phyloP scores from a whole-genome alignment of 2,797 vertebrate species.

The Pangasius sanitwongsei region DNA sequence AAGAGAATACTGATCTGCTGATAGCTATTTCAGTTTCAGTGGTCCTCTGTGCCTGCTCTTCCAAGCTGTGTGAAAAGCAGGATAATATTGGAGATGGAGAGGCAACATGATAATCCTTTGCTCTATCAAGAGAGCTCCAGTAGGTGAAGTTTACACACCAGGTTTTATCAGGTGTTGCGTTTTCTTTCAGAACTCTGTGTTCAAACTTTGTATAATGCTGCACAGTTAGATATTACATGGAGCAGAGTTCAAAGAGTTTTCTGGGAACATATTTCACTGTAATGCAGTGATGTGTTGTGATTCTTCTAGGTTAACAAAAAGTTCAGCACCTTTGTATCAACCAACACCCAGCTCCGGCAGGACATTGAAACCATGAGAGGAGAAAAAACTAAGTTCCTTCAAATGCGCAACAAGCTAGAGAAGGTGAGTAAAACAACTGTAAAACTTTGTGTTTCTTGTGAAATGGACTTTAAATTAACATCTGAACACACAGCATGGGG shows the following conservation, averaged over 20 bases:
- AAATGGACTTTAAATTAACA: not conserved
- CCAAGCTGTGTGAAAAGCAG: not conserved
- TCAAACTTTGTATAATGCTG: not conserved
- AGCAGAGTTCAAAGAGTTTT: not conserved
- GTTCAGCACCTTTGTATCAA: not conserved
- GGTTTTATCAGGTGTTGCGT: not conserved
- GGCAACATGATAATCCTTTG: not conserved
- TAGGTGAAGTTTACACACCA: not conserved
- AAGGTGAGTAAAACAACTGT: not conserved
- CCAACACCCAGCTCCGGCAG: not conserved
- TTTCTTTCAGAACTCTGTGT: not conserved
- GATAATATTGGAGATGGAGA: not conserved
- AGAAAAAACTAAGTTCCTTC: not conserved
- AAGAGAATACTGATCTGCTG: not conserved
- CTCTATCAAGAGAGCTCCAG: not conserved
- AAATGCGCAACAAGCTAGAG: not conserved
- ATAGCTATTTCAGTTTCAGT: conserved; percentile 1
- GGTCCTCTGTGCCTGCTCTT: not conserved
- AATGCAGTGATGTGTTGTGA: not conserved
- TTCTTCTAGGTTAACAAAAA: not conserved
- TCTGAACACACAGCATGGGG: not conserved
- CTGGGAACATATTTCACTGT: not conserved
- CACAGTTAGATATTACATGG: not conserved
- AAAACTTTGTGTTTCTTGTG: not conserved
- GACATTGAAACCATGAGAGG: not conserved